These are phyloP conservation scores for Calosoma granatense DNA, from an alignment of 1,140 invertebrate species.

Conservation along the genomic window DNA sequence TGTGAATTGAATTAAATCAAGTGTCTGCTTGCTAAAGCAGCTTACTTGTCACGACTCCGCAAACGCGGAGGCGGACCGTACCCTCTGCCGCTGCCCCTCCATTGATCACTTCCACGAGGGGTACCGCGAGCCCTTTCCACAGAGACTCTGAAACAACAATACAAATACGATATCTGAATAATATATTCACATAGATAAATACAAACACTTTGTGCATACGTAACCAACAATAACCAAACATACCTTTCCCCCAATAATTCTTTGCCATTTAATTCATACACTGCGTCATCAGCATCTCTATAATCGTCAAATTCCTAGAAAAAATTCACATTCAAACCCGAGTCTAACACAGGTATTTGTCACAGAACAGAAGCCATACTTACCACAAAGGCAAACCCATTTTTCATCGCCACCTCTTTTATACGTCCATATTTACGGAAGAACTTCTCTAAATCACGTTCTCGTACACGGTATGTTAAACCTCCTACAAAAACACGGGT, in stretches of 20 bases:
- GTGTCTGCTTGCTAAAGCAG: too few species aligned
- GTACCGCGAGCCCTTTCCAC: slow-evolving; percentile 75
- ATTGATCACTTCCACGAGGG: slow-evolving; percentile 47
- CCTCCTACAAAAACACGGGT: slow-evolving; percentile 94
- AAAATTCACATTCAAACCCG: slow-evolving; percentile 1
- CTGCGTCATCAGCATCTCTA: slow-evolving; percentile 96
- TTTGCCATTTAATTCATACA: slow-evolving; percentile 95
- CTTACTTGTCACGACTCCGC: slow-evolving; percentile 33
- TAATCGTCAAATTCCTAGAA: slow-evolving; percentile 88
- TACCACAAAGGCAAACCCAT: slow-evolving; percentile 95
- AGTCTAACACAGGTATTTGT: not conserved
- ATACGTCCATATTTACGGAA: slow-evolving; percentile 96
- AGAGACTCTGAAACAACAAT: slow-evolving; percentile 58
- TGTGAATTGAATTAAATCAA: too few species aligned
- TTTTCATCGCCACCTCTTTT: slow-evolving; percentile 94
- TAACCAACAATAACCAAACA: slow-evolving; percentile 7
- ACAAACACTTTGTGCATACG: not conserved
- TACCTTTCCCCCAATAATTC: slow-evolving; percentile 78
- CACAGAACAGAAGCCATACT: too few species aligned
- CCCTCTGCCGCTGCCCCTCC: slow-evolving; percentile 25
- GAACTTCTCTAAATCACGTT: slow-evolving; percentile 95
- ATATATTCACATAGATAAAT: not conserved
- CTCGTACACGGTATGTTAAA: slow-evolving; percentile 83
- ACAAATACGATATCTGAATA: too few species aligned
- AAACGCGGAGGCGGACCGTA: slow-evolving; percentile 20